Evolutionary conservation across 2,797 vertebrate genomes (phyloP).

Genomic region (Pseudotriccus pelzelni): DNA sequence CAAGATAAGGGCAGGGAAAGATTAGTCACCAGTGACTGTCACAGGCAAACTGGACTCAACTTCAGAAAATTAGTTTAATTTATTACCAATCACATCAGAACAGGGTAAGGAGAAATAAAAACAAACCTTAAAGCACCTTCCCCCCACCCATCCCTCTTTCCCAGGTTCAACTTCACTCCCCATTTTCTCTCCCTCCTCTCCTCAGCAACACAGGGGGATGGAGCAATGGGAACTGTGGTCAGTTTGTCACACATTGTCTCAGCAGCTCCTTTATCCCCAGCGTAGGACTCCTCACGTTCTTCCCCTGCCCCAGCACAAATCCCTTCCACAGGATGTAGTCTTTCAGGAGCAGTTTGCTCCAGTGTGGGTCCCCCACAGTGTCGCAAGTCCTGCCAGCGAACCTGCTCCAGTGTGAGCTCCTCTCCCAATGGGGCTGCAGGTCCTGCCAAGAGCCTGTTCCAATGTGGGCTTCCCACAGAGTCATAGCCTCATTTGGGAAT

Average conservation of each 20-base stretch:
- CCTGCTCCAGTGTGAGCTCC: not conserved
- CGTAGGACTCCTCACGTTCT: not conserved
- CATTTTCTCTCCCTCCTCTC: not conserved
- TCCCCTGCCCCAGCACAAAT: not conserved
- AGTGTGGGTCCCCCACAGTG: accelerated
- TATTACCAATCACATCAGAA: not conserved
- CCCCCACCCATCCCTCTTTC: accelerated
- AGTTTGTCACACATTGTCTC: not conserved
- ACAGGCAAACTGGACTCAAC: not conserved
- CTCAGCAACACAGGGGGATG: not conserved
- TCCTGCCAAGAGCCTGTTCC: not conserved
- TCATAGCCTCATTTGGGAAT: not conserved
- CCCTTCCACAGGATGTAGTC: not conserved
- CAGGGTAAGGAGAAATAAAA: not conserved
- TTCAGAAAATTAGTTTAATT: not conserved
- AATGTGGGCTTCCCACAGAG: accelerated
- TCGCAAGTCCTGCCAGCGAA: not conserved
- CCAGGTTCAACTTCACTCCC: not conserved
- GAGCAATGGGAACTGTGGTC: accelerated
- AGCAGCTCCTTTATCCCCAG: not conserved
- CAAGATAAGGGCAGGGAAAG: not conserved
- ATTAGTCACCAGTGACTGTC: not conserved
- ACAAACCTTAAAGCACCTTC: not conserved
- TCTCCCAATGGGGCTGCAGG: not conserved
- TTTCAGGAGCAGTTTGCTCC: not conserved